Conservation (phyloP, 2,888 invertebrate species). For the Drosophila hawaiiensis region DNA sequence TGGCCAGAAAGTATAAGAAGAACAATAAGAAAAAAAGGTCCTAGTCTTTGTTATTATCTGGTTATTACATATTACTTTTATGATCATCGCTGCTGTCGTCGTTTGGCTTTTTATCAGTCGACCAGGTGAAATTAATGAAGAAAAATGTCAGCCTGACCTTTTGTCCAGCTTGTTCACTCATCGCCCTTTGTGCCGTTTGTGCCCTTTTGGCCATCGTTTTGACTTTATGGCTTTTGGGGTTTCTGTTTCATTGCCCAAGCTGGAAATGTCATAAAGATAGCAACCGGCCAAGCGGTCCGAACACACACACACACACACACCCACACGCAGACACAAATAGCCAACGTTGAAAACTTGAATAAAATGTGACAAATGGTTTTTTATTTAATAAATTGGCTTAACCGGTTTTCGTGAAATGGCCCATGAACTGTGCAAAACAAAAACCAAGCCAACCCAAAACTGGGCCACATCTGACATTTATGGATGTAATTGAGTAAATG, state of each 20-base stretch:
- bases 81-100: slow-evolving; percentile 56
- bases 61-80: slow-evolving; percentile 62
- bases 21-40: slow-evolving; percentile 10
- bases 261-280: slow-evolving; percentile 75
- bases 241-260: slow-evolving; percentile 52
- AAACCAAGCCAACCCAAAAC: slow-evolving; percentile 10
- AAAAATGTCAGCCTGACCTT: slow-evolving; percentile 65
- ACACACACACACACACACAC: neutral
- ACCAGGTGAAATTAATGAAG: slow-evolving; percentile 80
- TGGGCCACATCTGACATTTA: slow-evolving; percentile 55
- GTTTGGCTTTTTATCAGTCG: slow-evolving; percentile 67
- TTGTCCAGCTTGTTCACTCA: slow-evolving; percentile 36
- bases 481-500: slow-evolving; percentile 71
- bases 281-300: slow-evolving; percentile 38
- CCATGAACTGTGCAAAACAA: slow-evolving; percentile 18
- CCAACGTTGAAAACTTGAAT: slow-evolving; percentile 70
- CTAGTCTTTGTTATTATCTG: slow-evolving; percentile 65
- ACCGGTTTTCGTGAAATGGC: slow-evolving; percentile 63
- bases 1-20: neutral
- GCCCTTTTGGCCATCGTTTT: slow-evolving; percentile 38
- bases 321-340: slow-evolving; percentile 1
- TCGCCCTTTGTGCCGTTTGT: slow-evolving; percentile 13
- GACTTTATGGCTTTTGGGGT: slow-evolving; percentile 68
- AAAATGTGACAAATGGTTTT: slow-evolving; percentile 81
- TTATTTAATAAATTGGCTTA: slow-evolving; percentile 81